Percentiles rank a stretch among this genome's conserved stretches.
Evolutionary conservation across 2,113 vertebrate genomes (phyloP).

Genomic region (Suncus etruscus): DNA sequence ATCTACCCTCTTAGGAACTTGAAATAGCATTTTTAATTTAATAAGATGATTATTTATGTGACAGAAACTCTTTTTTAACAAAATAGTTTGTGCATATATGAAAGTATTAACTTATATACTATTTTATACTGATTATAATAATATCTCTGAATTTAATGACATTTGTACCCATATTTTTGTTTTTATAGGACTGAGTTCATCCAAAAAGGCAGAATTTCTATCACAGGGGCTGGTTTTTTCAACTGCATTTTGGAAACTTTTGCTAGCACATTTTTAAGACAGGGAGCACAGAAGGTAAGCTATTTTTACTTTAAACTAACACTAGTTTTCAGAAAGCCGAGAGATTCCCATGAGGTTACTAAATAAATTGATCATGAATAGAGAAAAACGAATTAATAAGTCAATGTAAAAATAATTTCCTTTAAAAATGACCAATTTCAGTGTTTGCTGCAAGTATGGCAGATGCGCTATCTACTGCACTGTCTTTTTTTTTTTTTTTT

Average conservation of each 20-base stretch:
- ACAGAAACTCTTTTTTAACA: conserved; percentile 27
- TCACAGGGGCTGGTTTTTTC: conserved; percentile 81
- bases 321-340: conserved; percentile 49
- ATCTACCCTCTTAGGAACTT: neutral
- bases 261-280: conserved; percentile 79
- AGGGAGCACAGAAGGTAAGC: conserved; percentile 82
- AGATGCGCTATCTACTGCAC: no score
- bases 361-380: conserved; percentile 1
- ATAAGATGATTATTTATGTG: neutral
- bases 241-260: conserved; percentile 81
- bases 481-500: no score
- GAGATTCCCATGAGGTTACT: neutral
- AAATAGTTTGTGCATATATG: conserved; percentile 29
- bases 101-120: conserved; percentile 58
- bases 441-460: no score
- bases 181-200: conserved; percentile 81
- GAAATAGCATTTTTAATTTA: neutral
- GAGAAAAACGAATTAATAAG: conserved; percentile 8
- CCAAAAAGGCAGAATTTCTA: conserved; percentile 80
- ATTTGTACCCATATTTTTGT: neutral
- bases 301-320: conserved; percentile 24
- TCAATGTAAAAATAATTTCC: no score
- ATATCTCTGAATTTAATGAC: no score
- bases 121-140: conserved; percentile 54
- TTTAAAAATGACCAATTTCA: no score